Evolutionary conservation across 2,888 invertebrate species (phyloP), one percentile per base, ranked within the genome.

Genomic region (Troilus luridus): DNA sequence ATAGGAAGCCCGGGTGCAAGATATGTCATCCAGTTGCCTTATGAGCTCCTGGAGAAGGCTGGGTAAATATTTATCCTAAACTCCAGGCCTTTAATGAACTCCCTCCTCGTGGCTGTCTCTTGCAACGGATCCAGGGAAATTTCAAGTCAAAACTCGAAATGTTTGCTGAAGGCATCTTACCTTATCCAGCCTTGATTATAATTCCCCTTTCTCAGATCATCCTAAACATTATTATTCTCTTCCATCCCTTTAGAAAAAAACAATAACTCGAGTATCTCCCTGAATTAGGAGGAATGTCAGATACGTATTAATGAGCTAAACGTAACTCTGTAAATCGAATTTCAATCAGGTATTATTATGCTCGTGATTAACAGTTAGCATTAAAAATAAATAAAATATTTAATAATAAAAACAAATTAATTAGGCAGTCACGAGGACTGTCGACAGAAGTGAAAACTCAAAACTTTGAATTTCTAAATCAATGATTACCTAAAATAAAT

Each of bases 61-160:
- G 27, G 19, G 72, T 77, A 77, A 77, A 77, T 77, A 77, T 77
- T 77, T 77, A 77, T 77, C 72, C 72, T 77, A 77, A 77, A 77
- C 72, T 77, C 72, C 72, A 77, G 72, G 27, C 27, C 72, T 77
- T 77, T 77, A 77, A 77, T 77, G 72, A 77, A 77, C 72, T 77
- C 72, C 27, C 72, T 72, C 72, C 72, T 17, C 27, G 17, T 19
- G 17, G 10, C 72, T 41, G 72, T 17, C 27, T 41, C 19, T 19
- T 19, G 17, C 27, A 41, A 8, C 27, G 72, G 27, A 41, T 27
- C 27, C 41, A 8, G 17, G 17, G 7, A 19, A 77, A 41, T 77
- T 77, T 41, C 27, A 7, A 41, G 27, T 41, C 27, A 77, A 77
- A 77, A 27, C 41, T 41, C 27, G 41, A 0, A 17, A 41, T 77